These are phyloP conservation scores for Columba livia DNA, from an alignment of 2,113 vertebrate genomes.

Conservation along the genomic window DNA sequence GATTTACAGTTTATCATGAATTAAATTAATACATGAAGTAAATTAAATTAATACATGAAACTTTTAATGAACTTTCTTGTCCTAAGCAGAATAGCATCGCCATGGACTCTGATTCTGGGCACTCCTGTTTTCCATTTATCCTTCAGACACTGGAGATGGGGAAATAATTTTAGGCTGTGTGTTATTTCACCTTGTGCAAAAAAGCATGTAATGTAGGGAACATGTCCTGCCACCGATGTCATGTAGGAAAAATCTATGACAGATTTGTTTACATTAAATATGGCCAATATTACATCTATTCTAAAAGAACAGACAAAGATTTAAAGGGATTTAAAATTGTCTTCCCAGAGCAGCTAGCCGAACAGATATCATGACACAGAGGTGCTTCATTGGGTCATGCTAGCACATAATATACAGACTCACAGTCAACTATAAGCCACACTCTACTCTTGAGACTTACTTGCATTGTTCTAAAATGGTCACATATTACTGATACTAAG, in stretches of 20 bases:
- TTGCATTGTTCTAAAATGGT: neutral
- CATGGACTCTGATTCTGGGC: neutral
- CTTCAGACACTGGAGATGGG: neutral
- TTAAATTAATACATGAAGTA: neutral
- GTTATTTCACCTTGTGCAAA: neutral
- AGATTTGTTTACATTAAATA: neutral
- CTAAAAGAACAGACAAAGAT: neutral
- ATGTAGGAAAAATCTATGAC: neutral
- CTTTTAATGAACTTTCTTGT: conserved; percentile 38
- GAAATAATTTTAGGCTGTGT: neutral
- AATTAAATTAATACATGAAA: neutral
- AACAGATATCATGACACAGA: neutral
- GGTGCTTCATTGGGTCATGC: neutral
- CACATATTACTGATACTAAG: neutral
- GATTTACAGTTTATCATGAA: conserved; percentile 22
- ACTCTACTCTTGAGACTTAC: neutral
- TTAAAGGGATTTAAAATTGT: neutral
- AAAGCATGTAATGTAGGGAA: neutral
- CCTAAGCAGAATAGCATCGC: neutral
- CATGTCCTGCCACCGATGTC: rapidly evolving
- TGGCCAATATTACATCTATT: neutral
- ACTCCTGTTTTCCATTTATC: neutral
- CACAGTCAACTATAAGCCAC: neutral
- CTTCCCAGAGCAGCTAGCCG: neutral
- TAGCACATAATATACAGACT: neutral